Percentiles rank a stretch among this genome's conserved stretches.
Conservation (phyloP, 2,797 vertebrate species). For the Rhabdophis nuchalis region DNA sequence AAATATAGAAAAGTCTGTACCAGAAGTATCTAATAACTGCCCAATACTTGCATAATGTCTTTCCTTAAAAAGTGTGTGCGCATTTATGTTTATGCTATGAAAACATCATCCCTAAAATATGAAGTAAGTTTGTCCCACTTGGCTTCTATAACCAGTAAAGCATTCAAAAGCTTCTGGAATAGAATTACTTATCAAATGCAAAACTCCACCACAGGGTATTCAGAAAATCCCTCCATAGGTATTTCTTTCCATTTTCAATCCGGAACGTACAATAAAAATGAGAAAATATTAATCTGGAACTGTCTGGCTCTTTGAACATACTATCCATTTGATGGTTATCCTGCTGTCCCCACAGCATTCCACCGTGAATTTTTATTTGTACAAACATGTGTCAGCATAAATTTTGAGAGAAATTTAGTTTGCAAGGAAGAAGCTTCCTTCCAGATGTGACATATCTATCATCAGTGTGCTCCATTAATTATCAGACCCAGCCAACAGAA, state of each 20-base stretch:
- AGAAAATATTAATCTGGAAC: slow-evolving; percentile 63
- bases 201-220: slow-evolving; percentile 48
- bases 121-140: slow-evolving; percentile 70
- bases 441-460: slow-evolving; percentile 46
- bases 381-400: slow-evolving; percentile 52
- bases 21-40: slow-evolving; percentile 67
- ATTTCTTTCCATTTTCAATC: slow-evolving; percentile 64
- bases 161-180: slow-evolving; percentile 64
- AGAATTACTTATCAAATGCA: slow-evolving; percentile 62
- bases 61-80: not conserved
- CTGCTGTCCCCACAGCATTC: slow-evolving; percentile 49
- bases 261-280: slow-evolving; percentile 68
- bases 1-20: slow-evolving; percentile 67
- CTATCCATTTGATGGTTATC: slow-evolving; percentile 61
- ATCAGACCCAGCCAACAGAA: slow-evolving; percentile 15
- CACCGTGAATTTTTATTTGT: slow-evolving; percentile 53
- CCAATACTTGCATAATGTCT: slow-evolving; percentile 69
- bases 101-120: slow-evolving; percentile 74
- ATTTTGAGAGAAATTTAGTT: slow-evolving; percentile 57
- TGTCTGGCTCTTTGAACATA: slow-evolving; percentile 48
- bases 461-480: slow-evolving; percentile 38
- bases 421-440: slow-evolving; percentile 23
- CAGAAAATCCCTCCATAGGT: slow-evolving; percentile 55
- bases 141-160: slow-evolving; percentile 71
- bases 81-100: slow-evolving; percentile 56